Base-by-base conservation (phyloP, 2,113 vertebrate genomes). In the Caloenas nicobarica region DNA sequence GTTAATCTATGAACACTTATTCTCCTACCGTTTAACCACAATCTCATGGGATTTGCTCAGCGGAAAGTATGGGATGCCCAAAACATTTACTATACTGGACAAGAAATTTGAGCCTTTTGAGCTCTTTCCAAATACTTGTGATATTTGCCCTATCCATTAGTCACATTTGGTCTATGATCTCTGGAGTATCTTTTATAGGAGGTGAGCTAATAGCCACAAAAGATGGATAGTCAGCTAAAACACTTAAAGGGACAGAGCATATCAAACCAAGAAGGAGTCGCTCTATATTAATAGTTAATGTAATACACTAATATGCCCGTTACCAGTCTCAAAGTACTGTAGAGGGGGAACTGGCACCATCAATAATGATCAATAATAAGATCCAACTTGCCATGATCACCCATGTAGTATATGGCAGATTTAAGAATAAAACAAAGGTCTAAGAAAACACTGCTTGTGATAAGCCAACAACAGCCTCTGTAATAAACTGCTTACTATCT, bases 141-240 rank as follows among this genome's bases (percentile, higher is more conserved):
- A 81, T 78, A 13, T 93, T 94, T 90, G 88, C 86, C 79, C 82
- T 89, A 80, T 56, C 81, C 85, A 94, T 94, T 95, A 89, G 74
- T 94, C 91, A 71, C 84, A 69, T 92, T 72, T 89, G 86, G 38
- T 74, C 80, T 81, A 18, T 25, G 46, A 95, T 93, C 54, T 95
- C 89, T 28, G 7, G 81, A 86, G 78, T 80, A 73, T 81, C 54
- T 90, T 96, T 97, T 60, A 24, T 48, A 74, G 69, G 53, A 93
- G 56, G 51, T 78, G 60, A 95, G 61, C 64, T 93, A 91, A 94
- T 71, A 94, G 26, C 34, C 1, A 0, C 60, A 78, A 53, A 90
- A 91, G 36, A 90, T 17, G 16, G 68, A 83, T 17, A 88, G 76
- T 74, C 79, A 84, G 46, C 80, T 93, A 74, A 88, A 95, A 77